Conservation (phyloP, 2,888 invertebrate species). For the Rugalucina vietnamica region DNA sequence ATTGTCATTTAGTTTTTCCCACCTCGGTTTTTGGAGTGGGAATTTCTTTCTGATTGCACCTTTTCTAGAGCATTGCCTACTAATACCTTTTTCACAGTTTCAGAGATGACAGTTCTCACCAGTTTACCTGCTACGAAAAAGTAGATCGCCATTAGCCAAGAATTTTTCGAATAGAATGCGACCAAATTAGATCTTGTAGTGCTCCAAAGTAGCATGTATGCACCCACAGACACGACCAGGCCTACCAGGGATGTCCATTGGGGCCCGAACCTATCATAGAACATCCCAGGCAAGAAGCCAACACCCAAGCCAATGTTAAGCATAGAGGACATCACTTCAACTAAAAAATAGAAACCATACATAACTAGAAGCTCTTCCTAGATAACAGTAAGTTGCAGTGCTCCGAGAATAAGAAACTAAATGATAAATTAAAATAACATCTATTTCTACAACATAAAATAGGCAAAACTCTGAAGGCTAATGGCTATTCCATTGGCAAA, state of each 20-base stretch:
- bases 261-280: slow-evolving; percentile 55
- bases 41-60: too few species aligned
- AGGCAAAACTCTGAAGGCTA: too few species aligned
- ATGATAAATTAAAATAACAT: too few species aligned
- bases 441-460: too few species aligned
- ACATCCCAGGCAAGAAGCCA: slow-evolving; percentile 67
- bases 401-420: too few species aligned
- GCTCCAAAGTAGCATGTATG: slow-evolving; percentile 62
- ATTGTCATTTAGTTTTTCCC: too few species aligned
- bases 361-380: too few species aligned
- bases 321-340: slow-evolving; percentile 66
- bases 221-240: slow-evolving; percentile 50
- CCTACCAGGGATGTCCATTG: slow-evolving; percentile 53
- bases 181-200: slow-evolving; percentile 34
- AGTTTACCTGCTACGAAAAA: slow-evolving; percentile 60
- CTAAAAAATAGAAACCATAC: slow-evolving; percentile 42
- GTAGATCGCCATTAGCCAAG: slow-evolving; percentile 61
- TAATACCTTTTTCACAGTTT: neutral
- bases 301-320: slow-evolving; percentile 69
- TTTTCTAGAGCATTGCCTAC: too few species aligned
- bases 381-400: too few species aligned
- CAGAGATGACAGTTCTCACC: neutral
- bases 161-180: slow-evolving; percentile 46
- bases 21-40: too few species aligned
- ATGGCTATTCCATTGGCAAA: too few species aligned